A percentile compares a stretch with the other conserved stretches of the same genome.
phyloP scores from a whole-genome alignment of 1,140 invertebrate species.

The Paraescarpia echinospica region DNA sequence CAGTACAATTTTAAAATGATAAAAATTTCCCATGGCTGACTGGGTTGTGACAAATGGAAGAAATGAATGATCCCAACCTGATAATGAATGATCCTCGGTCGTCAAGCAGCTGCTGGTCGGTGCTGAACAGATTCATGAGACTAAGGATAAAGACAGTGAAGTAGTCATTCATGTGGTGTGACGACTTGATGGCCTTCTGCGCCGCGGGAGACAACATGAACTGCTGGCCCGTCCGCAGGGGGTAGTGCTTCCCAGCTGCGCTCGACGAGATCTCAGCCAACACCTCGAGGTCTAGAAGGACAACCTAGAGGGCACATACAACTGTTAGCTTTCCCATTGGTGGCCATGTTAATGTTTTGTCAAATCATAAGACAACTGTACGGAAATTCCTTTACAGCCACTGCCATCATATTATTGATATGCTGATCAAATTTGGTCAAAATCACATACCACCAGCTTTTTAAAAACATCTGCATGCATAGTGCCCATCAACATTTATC shows the following conservation, averaged over 20 bases:
- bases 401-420: too few species aligned
- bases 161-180: constrained; percentile 62
- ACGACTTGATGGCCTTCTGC: constrained; percentile 30
- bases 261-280: constrained; percentile 80
- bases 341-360: too few species aligned
- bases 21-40: too few species aligned
- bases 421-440: too few species aligned
- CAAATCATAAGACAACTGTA: too few species aligned
- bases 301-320: constrained; percentile 67
- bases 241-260: constrained; percentile 33
- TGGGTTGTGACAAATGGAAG: not conserved
- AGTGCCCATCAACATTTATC: too few species aligned
- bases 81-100: constrained; percentile 94
- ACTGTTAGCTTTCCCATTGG: not conserved
- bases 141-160: constrained; percentile 87
- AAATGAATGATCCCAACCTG: constrained; percentile 60
- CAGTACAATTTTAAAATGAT: too few species aligned
- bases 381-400: too few species aligned
- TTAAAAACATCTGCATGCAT: too few species aligned
- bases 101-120: constrained; percentile 82
- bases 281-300: constrained; percentile 85
- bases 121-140: constrained; percentile 81
- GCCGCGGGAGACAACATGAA: constrained; percentile 16
- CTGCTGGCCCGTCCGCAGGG: not conserved
- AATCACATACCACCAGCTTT: too few species aligned